Conservation (phyloP, 2,888 invertebrate species). For the Lottia scabra region DNA sequence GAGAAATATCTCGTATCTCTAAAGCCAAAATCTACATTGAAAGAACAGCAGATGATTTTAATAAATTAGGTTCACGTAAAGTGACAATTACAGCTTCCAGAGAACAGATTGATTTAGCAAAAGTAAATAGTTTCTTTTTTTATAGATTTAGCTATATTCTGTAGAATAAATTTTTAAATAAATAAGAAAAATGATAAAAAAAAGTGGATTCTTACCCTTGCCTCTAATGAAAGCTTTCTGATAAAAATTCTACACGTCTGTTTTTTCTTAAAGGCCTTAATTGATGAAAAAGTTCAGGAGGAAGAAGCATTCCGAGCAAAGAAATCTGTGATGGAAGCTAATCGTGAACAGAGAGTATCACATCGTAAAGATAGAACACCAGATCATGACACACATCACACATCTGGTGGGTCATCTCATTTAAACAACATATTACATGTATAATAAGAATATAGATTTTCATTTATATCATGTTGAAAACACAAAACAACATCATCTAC, state of each 20-base stretch:
- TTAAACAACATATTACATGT: too few species aligned
- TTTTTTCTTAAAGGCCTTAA: conserved; percentile 68
- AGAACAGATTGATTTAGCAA: conserved; percentile 81
- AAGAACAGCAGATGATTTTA: conserved; percentile 31
- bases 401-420: neutral
- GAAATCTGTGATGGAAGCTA: conserved; percentile 46
- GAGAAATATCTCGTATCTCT: conserved; percentile 79
- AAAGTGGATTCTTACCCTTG: too few species aligned
- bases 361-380: conserved; percentile 8
- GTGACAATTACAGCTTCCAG: conserved; percentile 76
- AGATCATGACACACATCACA: conserved; percentile 14
- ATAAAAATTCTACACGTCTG: neutral
- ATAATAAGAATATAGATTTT: too few species aligned
- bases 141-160: too few species aligned
- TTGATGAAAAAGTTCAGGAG: conserved; percentile 78
- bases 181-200: too few species aligned
- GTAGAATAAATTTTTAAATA: too few species aligned
- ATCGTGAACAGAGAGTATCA: conserved; percentile 34
- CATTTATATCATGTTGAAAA: too few species aligned
- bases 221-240: neutral
- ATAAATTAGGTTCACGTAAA: conserved; percentile 35
- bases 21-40: conserved; percentile 74
- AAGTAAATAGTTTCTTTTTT: conserved; percentile 63
- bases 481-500: too few species aligned
- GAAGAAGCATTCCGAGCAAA: conserved; percentile 70